Evolutionary conservation across 2,113 vertebrate species (phyloP), one percentile per base, ranked within the genome.

Genomic region (Scomber scombrus): DNA sequence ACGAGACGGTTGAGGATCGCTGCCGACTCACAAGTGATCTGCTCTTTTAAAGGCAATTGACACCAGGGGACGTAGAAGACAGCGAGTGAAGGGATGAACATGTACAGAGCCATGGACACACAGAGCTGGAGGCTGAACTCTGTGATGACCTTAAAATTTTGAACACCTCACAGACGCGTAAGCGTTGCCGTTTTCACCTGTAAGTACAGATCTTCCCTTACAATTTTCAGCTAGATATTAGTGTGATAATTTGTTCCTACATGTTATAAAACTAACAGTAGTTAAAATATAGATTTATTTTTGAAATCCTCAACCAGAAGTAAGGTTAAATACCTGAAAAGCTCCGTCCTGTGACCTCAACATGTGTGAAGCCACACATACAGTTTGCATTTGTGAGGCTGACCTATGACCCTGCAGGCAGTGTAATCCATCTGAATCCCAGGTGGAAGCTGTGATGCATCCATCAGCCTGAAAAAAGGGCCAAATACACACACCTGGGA

Each of bases 201-300:
- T 91, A 88, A 94, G 92, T 93, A 88, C 56, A 68, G 2, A 61
- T 66, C 15, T 72, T 68, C 65, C n/a, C 3, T 85, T 81, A 78
- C 6, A 62, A 43, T 73, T 68, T 66, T 75, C 3, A 69, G 21
- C 13, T 10, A 43, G 34, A 34, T 47, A 9, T 64, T 46, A 65
- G 21, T 45, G 21, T 70, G 23, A 54, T 51, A 8, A 45, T 29
- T 55, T 1, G 1, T 19, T 29, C 5, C 5, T 50, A 47, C n/a
- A 64, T 11, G 26, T 26, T 55, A 15, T 8, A 73, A 7, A 26
- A 29, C 40, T 68, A 15, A 12, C n/a, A 18, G 13, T 31, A 40
- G 52, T 62, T 61, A 19, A 49, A 40, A 31, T 15, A 16, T 0
- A 43, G 7, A 23, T 64, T 21, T 40, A 47, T 54, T 26, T 43